Base-by-base conservation (phyloP, 2,797 vertebrate genomes). In the Heteromormyrus szaboi region DNA sequence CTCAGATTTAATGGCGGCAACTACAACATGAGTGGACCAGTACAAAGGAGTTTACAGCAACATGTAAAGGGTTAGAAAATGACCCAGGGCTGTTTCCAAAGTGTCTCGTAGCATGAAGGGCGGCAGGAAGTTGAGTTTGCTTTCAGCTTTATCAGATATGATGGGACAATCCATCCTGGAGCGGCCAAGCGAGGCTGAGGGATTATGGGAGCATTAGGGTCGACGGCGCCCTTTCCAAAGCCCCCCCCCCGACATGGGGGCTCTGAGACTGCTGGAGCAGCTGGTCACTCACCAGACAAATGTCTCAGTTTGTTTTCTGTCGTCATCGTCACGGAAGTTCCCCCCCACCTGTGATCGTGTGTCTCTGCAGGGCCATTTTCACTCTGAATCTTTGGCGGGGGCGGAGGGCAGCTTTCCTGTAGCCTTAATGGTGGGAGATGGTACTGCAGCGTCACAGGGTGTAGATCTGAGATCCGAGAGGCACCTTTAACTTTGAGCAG, bases 121-220 rank as follows among this genome's bases (percentile, higher is more conserved):
- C 25, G 11, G 37, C 62, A 65, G 44, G 14, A 29, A 29, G 14
- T 41, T 19, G 33, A 33, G 51, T 86, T 54, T 89, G 83, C 14
- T 46, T 89, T 53, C 46, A 54, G 88, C n/a, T 59, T 54, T 87
- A 83, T 87, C 51, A 50, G 51, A n/a, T 46, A 65, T 59, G 86
- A 59, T 84, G 76, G 87, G 84, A 56, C 88, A 87, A 68, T 90
- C 86, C 68, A 89, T 87, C 41, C 72, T 86, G 53, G 25, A 56
- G 51, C 8, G 12, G 54, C 54, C 3, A 2, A 14, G 85, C 33
- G n/a, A 3, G 29, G 14, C 53, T 59, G 85, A 86, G 53, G 17
- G 51, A 86, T 56, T 54, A 56, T 86, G 85, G 51, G 29, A 4
- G 22, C 53, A 59, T 86, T 50, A 59, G 25, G 14, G 51, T 12